Evolutionary conservation across 1,140 invertebrate species (phyloP), one percentile per base, ranked within the genome.

Genomic region (Drosophila orena): DNA sequence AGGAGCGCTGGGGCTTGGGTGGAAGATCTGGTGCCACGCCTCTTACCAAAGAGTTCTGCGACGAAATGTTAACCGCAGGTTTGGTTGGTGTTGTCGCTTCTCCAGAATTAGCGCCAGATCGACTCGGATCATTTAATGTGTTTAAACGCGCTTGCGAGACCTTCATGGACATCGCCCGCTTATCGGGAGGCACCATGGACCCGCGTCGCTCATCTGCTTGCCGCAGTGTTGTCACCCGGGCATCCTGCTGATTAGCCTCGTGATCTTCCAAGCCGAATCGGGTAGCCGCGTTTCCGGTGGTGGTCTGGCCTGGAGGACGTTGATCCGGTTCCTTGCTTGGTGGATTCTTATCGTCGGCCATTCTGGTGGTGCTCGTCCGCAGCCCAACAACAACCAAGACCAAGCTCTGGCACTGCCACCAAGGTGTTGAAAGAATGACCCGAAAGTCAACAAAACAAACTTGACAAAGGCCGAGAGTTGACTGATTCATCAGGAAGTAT

Each of bases 191-290:
- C 11, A 11, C 22, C 30, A 50, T 35, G 37, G 59, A 66, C 2
- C 37, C 34, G 12, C 72, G 72, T 4, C 72, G 71, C 20, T 46
- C 46, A n/a, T 73, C 62, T 2, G 43, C 24, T 5, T 15, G 6
- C 2, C 37, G 44, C 22, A 86, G n/a, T 1, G 70, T 64, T 14
- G 4, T 44, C 1, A 85, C 81, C 4, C 81, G 62, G 5, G 81
- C 76, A 80, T 85, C 81, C 27, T 66, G 27, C 17, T 50, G 42
- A 12, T 20, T 84, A 3, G 81, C 80, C 17, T 60, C 55, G 12
- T 72, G 81, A 44, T 55, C 81, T 52, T 84, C 81, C 17, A 85
- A 35, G 1, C 81, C 81, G 44, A 68, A 85, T 14, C 4, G 24
- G 0, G 53, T 77, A 15, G 81, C 80, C 34, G 81, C 77, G 37